Evolutionary conservation across 2,888 invertebrate genomes (phyloP), one percentile per base, ranked within the genome.

Genomic region (Beris morrisii): DNA sequence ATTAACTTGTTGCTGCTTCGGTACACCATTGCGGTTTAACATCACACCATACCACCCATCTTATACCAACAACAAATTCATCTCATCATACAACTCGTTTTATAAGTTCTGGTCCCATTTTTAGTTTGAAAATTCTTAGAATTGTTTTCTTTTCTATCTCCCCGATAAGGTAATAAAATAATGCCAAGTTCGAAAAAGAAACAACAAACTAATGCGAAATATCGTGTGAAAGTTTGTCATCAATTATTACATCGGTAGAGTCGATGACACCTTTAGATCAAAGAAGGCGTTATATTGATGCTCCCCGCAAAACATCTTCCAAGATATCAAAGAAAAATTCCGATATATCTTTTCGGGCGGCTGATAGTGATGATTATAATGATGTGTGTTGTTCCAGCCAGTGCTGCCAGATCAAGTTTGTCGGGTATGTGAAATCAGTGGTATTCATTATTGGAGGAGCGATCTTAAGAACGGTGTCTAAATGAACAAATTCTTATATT

Each of bases 131-230:
- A 59, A 59, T 59, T 59, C 59, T 48, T 59, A 48, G 59, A 59
- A 59, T 59, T 59, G 59, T 59, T 50, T 59, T 59, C 50, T 50
- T 59, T 48, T 50, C 48, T 59, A 59, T 59, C 32, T 48, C 56
- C 12, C 56, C 59, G 59, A 59, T 59, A 59, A 59, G 59, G 59
- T 50, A 59, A 59, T 59, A 59, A 59, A 58, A 54, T 31, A 59
- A 59, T 58, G 9, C 38, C 22, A 43, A n/a, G 56, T 56, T 56
- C 28, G 32, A 59, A 59, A 30, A 15, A 31, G 12, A 48, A 48
- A 31, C 11, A 32, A 12, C 5, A 54, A 54, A 54, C 31, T 30
- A 31, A 32, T 7, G 31, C 15, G 11, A 12, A 45, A 58, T 28
- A 32, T 48, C 59, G 50, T 48, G 59, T 59, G 48, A 50, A 59